Percentiles rank a stretch among this genome's conserved stretches.
phyloP scores from a whole-genome alignment of 2,888 invertebrate species.

The Stratiomys singularior region DNA sequence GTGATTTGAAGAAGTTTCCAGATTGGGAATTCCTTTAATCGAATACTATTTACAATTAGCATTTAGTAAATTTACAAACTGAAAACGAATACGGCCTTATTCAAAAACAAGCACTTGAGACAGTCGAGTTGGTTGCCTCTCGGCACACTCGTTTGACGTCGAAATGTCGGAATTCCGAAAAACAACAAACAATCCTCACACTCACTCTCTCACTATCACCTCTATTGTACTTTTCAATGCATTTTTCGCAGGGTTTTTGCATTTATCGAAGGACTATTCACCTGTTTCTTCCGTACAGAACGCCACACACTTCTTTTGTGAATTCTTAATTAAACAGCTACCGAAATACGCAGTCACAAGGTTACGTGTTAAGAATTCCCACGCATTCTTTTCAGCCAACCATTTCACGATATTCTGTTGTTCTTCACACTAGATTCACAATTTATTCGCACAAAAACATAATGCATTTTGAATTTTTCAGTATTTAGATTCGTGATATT shows the following conservation, averaged over 20 bases:
- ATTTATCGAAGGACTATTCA: slow-evolving; percentile 18
- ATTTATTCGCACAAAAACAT: not conserved
- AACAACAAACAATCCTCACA: slow-evolving; percentile 25
- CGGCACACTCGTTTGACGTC: slow-evolving; percentile 10
- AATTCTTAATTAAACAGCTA: slow-evolving; percentile 56
- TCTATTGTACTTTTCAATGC: not conserved
- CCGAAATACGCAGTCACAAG: slow-evolving; percentile 66
- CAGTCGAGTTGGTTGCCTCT: not conserved
- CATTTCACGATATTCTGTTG: not conserved
- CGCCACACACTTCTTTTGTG: slow-evolving; percentile 43
- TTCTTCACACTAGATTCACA: not conserved
- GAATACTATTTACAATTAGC: no score
- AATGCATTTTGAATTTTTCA: slow-evolving; percentile 1
- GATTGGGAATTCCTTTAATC: not conserved
- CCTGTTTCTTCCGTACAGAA: slow-evolving; percentile 42
- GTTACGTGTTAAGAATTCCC: slow-evolving; percentile 59
- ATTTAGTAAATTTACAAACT: not conserved
- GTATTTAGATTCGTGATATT: not conserved
- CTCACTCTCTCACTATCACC: slow-evolving; percentile 21
- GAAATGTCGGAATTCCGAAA: slow-evolving; percentile 24
- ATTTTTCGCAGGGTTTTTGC: not conserved
- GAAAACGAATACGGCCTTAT: not conserved
- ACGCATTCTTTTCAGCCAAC: slow-evolving; percentile 47
- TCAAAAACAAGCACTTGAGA: not conserved
- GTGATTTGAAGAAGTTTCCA: not conserved